These are phyloP conservation scores for Mythimna lalbum DNA, from an alignment of 2,888 invertebrate species.

Conservation along the genomic window DNA sequence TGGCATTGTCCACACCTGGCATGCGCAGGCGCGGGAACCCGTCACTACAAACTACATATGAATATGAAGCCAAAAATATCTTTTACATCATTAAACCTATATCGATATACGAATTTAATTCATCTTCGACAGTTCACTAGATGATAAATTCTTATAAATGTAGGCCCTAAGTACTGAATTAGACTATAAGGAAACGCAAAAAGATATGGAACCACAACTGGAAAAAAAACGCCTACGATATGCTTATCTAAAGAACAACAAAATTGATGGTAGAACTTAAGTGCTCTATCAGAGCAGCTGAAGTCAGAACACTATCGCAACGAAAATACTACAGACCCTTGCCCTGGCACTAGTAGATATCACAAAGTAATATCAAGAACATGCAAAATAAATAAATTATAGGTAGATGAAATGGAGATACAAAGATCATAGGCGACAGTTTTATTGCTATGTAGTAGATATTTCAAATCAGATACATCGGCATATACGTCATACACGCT, in stretches of 20 bases:
- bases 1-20: constrained; percentile 68
- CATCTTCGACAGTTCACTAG: constrained; percentile 74
- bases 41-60: constrained; percentile 72
- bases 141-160: constrained; percentile 75
- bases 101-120: constrained; percentile 78
- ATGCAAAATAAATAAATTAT: constrained; percentile 61
- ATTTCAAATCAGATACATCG: constrained; percentile 60
- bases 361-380: constrained; percentile 73
- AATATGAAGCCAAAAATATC: constrained; percentile 86
- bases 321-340: constrained; percentile 64
- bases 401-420: constrained; percentile 51
- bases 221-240: constrained; percentile 74
- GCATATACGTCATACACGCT: constrained; percentile 48
- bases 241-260: constrained; percentile 74
- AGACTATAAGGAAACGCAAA: constrained; percentile 77
- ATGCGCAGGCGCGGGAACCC: constrained; percentile 63
- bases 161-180: constrained; percentile 86
- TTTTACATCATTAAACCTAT: constrained; percentile 79
- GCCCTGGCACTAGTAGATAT: constrained; percentile 73
- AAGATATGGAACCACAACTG: constrained; percentile 70
- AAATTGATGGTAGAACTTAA: constrained; percentile 70
- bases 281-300: constrained; percentile 62
- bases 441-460: constrained; percentile 44
- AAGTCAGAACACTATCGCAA: constrained; percentile 66
- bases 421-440: constrained; percentile 64